These are phyloP conservation scores for Panopea generosa DNA, from an alignment of 2,888 invertebrate species.

Conservation along the genomic window DNA sequence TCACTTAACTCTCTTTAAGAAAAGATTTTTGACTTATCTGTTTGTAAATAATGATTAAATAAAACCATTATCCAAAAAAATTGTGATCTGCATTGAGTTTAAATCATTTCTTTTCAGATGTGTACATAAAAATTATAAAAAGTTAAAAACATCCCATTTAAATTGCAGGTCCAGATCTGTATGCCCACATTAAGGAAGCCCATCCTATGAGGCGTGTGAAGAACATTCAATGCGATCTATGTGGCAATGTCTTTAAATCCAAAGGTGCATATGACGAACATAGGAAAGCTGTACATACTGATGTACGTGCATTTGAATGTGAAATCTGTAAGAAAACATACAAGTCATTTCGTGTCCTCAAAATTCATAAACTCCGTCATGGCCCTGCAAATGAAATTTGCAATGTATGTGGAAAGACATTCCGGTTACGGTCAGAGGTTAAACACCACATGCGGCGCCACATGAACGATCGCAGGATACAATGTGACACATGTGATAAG, in stretches of 20 bases:
- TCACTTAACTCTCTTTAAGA: no score
- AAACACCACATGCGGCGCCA: conserved; percentile 57
- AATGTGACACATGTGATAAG: conserved; percentile 54
- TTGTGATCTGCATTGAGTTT: no score
- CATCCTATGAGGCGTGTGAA: conserved; percentile 61
- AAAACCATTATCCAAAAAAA: no score
- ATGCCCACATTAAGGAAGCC: conserved; percentile 67
- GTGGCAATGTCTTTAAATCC: conserved; percentile 71
- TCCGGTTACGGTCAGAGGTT: conserved; percentile 68
- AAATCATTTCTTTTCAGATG: no score
- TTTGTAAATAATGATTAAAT: no score
- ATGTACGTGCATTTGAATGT: conserved; percentile 66
- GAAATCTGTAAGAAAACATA: conserved; percentile 75
- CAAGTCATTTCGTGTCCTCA: conserved; percentile 72
- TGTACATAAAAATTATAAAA: no score
- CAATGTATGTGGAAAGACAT: conserved; percentile 73
- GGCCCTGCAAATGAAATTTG: conserved; percentile 65
- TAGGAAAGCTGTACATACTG: conserved; percentile 67
- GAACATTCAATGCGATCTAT: conserved; percentile 65
- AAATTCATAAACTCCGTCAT: conserved; percentile 72
- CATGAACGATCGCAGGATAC: conserved; percentile 53
- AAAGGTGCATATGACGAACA: conserved; percentile 74
- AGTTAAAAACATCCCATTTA: no score
- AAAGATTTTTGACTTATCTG: no score
- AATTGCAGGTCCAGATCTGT: conserved; percentile 61